These are phyloP conservation scores for Tupaia tana DNA, from an alignment of 2,113 vertebrate species.

Conservation along the genomic window DNA sequence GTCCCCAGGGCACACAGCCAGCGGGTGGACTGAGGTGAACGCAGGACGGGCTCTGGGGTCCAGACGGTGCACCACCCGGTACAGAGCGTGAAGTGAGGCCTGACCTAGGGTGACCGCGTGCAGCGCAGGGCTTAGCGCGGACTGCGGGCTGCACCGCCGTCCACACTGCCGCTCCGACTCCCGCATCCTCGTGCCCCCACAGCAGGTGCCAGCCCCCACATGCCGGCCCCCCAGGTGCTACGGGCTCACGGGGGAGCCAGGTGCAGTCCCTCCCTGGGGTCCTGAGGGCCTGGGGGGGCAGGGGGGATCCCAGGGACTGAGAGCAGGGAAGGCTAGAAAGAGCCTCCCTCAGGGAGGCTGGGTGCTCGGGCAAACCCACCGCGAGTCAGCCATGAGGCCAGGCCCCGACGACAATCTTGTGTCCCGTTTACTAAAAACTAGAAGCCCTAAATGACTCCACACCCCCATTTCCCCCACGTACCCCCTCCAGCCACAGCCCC, in stretches of 20 bases:
- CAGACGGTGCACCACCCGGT: fast-evolving
- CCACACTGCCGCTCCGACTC: too few relatives aligned
- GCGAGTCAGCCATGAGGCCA: background rate
- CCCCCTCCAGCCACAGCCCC: background rate
- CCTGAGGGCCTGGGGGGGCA: too few relatives aligned
- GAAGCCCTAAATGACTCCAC: too few relatives aligned
- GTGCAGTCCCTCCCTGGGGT: background rate
- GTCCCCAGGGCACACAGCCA: background rate
- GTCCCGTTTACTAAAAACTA: background rate
- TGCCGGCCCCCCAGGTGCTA: too few relatives aligned
- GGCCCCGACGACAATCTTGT: too few relatives aligned
- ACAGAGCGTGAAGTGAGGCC: fast-evolving
- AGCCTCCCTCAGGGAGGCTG: background rate
- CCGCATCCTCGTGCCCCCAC: too few relatives aligned
- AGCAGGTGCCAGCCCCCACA: background rate
- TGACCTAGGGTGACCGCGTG: background rate
- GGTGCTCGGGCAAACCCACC: background rate
- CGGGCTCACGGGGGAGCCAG: background rate
- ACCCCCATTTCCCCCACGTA: too few relatives aligned
- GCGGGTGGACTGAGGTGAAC: fast-evolving
- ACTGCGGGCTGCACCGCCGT: background rate
- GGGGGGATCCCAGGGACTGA: background rate
- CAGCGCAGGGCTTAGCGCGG: too few relatives aligned
- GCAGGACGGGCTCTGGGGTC: background rate
- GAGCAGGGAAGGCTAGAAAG: background rate